Evolutionary conservation across 1,140 invertebrate species (phyloP), one percentile per base, ranked within the genome.

Genomic region (Drosophila subpulchrella): DNA sequence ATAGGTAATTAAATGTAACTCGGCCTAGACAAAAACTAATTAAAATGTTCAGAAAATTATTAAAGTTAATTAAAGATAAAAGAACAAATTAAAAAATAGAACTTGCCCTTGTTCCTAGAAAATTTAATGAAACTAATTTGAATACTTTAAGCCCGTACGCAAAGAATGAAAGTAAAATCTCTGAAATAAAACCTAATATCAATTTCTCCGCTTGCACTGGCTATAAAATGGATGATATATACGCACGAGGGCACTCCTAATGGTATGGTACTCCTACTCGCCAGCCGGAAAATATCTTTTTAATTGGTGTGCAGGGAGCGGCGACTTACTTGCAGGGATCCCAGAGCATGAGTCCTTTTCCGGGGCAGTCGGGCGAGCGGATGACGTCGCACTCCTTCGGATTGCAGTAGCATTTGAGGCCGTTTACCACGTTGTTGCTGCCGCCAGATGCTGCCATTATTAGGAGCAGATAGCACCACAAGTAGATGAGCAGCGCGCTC

Each of bases 241-340:
- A 76, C 60, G 41, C 47, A 67, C 32, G 59, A 13, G 42, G 30
- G 15, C 32, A 7, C 0, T 20, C 20, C 20, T 20, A 20, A 20
- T 6, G 39, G 39, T 7, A 0, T 6, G n/a, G 36, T 12, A 17
- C 55, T 34, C 17, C 38, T 38, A 61, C 27, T 39, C 8, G 47
- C 34, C 42, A 24, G 24, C 8, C 15, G 32, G n/a, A 53, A 68
- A 63, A 51, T 68, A 66, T 68, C 38, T 30, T 53, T 66, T 44
- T 68, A 68, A 68, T 68, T 54, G 60, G 32, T 24, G 15, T 13
- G 41, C 13, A 24, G n/a, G 10, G 7, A 15, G 11, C 15, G 4
- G 34, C 27, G 50, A 91, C 93, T 93, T 91, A 94, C 93, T 93
- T 93, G 93, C 93, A 94, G 17, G 93, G 93, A 90, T 94, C 93